Percentiles rank a stretch among this genome's conserved stretches.
Conservation (phyloP, 2,797 vertebrate species). For the Amblyopsis hoosieri region DNA sequence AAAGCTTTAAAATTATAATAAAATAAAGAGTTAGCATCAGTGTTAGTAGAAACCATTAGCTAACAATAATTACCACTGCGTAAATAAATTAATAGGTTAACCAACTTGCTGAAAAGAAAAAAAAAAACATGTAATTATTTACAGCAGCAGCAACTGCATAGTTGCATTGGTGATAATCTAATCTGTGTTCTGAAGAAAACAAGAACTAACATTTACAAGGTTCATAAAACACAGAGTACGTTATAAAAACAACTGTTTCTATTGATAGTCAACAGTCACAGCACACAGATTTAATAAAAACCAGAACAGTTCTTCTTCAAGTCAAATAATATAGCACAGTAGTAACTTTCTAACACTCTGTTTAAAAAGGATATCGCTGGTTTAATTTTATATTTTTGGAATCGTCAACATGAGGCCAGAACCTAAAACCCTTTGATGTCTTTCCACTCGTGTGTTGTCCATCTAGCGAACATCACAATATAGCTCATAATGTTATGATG, state of each 20-base stretch:
- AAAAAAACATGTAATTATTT: conserved; percentile 52
- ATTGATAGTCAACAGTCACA: conserved; percentile 45
- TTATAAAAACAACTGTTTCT: conserved; percentile 51
- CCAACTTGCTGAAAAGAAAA: conserved; percentile 30
- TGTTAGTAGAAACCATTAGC: conserved; percentile 6
- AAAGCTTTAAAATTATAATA: conserved; percentile 7
- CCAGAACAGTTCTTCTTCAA: conserved; percentile 49
- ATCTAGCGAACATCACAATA: too few relatives aligned
- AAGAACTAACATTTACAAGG: conserved; percentile 42
- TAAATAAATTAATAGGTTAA: conserved; percentile 26
- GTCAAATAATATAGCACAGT: conserved; percentile 58
- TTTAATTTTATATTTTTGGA: too few relatives aligned
- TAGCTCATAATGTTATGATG: too few relatives aligned
- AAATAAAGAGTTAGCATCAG: conserved; percentile 11
- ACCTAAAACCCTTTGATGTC: too few relatives aligned
- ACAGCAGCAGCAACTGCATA: conserved; percentile 57
- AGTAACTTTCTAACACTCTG: conserved; percentile 43
- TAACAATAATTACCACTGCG: conserved; percentile 22
- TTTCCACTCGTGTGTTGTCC: too few relatives aligned
- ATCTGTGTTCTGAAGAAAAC: conserved; percentile 14
- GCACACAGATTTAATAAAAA: conserved; percentile 61
- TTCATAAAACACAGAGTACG: conserved; percentile 42
- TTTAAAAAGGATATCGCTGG: not conserved
- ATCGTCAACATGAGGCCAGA: too few relatives aligned
- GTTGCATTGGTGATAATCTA: conserved; percentile 17